Conservation (phyloP, 2,113 vertebrate genomes). For the Romanogobio albipinnatus region DNA sequence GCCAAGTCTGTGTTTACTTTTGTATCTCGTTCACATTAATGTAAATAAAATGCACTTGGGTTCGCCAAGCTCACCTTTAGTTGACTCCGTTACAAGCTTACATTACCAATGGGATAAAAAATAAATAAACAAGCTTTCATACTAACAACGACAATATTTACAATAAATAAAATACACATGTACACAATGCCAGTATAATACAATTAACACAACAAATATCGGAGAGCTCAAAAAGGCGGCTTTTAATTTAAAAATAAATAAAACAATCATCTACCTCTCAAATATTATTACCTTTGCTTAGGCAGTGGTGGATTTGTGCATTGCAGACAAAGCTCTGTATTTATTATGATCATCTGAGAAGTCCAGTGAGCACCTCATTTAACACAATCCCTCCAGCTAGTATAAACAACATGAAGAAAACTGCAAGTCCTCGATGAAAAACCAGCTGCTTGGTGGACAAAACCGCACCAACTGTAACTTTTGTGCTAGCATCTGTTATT, state of each 20-base stretch:
- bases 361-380: slow-evolving; percentile 61
- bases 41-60: no score
- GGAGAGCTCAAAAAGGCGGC: not conserved
- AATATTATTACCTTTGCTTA: not conserved
- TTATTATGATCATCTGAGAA: slow-evolving; percentile 47
- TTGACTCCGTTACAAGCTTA: no score
- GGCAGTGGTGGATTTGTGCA: not conserved
- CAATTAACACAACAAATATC: not conserved
- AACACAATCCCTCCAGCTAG: slow-evolving; percentile 66
- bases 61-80: no score
- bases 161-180: no score
- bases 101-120: no score
- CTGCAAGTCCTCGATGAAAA: slow-evolving; percentile 64
- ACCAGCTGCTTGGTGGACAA: slow-evolving; percentile 69
- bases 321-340: not conserved
- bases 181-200: not conserved
- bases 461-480: slow-evolving; percentile 50
- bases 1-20: no score
- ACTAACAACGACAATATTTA: no score
- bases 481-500: not conserved
- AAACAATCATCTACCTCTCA: not conserved
- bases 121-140: no score
- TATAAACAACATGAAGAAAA: slow-evolving; percentile 68
- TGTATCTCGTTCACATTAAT: no score
- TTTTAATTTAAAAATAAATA: not conserved